Evolutionary conservation across 2,888 invertebrate species (phyloP).

Genomic region (Synergus umbraculus): DNA sequence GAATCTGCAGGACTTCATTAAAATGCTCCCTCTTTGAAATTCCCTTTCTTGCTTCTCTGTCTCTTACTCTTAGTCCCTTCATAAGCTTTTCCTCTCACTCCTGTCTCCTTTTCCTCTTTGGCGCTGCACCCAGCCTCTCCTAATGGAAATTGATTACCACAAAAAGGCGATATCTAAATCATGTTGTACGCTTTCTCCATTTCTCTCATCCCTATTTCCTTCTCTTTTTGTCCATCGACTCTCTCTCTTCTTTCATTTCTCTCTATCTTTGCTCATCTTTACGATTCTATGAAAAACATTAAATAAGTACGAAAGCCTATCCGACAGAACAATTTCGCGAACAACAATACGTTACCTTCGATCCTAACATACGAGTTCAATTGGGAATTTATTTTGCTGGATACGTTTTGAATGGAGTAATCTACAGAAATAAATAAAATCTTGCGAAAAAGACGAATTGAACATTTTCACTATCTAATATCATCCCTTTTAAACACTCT

Average conservation of each 20-base stretch:
- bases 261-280: slow-evolving; percentile 52
- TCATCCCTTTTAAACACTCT: too few species aligned
- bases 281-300: slow-evolving; percentile 59
- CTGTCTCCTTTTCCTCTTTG: slow-evolving; percentile 51
- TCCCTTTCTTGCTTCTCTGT: slow-evolving; percentile 46
- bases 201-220: slow-evolving; percentile 48
- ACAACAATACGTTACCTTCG: slow-evolving; percentile 48
- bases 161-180: slow-evolving; percentile 73
- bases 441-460: background rate
- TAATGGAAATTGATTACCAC: slow-evolving; percentile 74
- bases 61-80: slow-evolving; percentile 39
- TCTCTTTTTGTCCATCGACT: slow-evolving; percentile 39
- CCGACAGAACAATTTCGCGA: slow-evolving; percentile 56
- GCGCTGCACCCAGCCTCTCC: slow-evolving; percentile 59
- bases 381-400: slow-evolving; percentile 11
- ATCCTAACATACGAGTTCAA: slow-evolving; percentile 37
- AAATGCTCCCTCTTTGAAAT: slow-evolving; percentile 50
- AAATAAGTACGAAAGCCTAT: slow-evolving; percentile 57
- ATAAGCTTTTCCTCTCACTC: slow-evolving; percentile 30
- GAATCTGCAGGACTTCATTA: slow-evolving; percentile 59
- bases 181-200: slow-evolving; percentile 64
- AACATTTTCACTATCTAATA: background rate
- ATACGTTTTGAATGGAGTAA: background rate
- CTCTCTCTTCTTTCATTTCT: slow-evolving; percentile 37
- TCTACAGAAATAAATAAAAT: background rate